Base-by-base conservation (phyloP, 1,140 invertebrate species). In the Leptinotarsa undecemlineata region DNA sequence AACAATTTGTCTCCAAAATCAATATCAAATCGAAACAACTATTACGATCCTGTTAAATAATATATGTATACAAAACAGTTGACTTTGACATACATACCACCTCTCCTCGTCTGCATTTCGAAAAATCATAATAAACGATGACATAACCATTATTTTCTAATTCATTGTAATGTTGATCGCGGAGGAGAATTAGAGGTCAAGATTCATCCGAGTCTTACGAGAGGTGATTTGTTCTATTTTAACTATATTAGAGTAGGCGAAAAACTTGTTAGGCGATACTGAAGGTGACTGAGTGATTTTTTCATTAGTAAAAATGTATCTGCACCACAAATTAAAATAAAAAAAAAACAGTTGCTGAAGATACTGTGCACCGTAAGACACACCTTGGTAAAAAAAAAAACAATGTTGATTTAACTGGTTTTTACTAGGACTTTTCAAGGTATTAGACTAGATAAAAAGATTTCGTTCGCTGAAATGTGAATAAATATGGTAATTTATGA, bases 21-120 rank as follows among this genome's bases (percentile, higher is more conserved):
- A 57, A 57, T 57, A 57, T 17, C 3, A 57, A 57, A 57, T 57
- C n/a, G 51, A 57, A 57, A 57, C 33, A 42, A 11, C 4, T 57
- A 57, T 57, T 57, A 57, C 51, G 51, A 57, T 57, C n/a, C n/a
- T 57, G 51, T 57, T 57, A 57, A 57, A 57, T 57, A 57, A 57
- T 42, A 42, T 42, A 42, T 42, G 33, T 42, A 42, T 42, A 42
- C 51, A 57, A 57, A 17, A 57, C 15, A 57, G 15, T 17, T 5
- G 51, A 57, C 51, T 57, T 57, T 57, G 51, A 57, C 51, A 57
- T 19, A 57, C 51, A 57, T 57, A 57, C 17, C n/a, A 57, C 14
- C 51, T 17, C 51, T 19, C n/a, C 6, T 19, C 14, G n/a, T 17
- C 14, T 19, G 51, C 15, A 57, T 57, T 19, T n/a, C n/a, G 51